Conservation (phyloP, 2,888 invertebrate genomes). For the Apoderus coryli region DNA sequence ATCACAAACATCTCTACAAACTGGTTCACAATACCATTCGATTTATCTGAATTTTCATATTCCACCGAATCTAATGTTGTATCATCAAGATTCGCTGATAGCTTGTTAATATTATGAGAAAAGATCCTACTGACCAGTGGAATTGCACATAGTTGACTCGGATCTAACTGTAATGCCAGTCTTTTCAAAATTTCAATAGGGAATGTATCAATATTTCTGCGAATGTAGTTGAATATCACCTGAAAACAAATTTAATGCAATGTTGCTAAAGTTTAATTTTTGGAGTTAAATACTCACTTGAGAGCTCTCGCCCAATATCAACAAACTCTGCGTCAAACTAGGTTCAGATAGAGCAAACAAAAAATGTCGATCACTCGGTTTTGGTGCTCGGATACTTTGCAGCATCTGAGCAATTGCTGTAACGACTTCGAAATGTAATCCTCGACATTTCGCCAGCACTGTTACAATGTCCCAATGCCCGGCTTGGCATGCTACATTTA, state of each 20-base stretch:
- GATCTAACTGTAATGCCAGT: constrained; percentile 43
- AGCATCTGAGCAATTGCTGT: constrained; percentile 39
- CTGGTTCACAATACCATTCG: constrained; percentile 29
- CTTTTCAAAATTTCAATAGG: constrained; percentile 30
- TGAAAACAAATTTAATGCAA: constrained; percentile 12
- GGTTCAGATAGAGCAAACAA: constrained; percentile 30
- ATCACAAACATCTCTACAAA: constrained; percentile 38
- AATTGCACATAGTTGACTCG: constrained; percentile 40
- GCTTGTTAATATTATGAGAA: constrained; percentile 22
- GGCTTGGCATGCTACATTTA: constrained; percentile 47
- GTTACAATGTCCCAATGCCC: constrained; percentile 44
- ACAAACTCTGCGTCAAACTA: constrained; percentile 28
- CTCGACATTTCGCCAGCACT: constrained; percentile 35
- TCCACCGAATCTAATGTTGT: constrained; percentile 37
- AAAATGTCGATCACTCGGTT: constrained; percentile 26
- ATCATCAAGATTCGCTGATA: constrained; percentile 34
- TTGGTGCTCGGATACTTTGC: constrained; percentile 25
- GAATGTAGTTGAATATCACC: constrained; percentile 27
- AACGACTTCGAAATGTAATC: constrained; percentile 41
- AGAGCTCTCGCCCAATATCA: constrained; percentile 26
- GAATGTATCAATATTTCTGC: constrained; percentile 25
- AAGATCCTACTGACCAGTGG: constrained; percentile 31
- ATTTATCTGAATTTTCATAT: constrained; percentile 25
- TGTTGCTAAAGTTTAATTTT: neutral
- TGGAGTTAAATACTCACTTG: constrained; percentile 14